Evolutionary conservation across 2,113 vertebrate genomes (phyloP).

Genomic region (Prionailurus viverrinus): DNA sequence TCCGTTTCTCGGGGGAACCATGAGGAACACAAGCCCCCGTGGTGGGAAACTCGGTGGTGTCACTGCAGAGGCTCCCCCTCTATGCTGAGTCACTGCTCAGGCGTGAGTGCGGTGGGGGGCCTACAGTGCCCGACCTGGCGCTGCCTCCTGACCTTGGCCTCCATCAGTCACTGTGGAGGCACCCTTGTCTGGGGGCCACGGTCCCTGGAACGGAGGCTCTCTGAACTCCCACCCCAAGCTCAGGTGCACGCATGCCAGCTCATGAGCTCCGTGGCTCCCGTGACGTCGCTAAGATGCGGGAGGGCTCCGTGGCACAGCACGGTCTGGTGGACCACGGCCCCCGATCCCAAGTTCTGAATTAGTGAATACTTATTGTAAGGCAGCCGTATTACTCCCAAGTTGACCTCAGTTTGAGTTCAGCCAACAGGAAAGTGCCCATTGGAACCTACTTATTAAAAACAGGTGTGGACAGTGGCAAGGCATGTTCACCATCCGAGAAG

Average conservation of each 20-base stretch:
- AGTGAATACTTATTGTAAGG: neutral
- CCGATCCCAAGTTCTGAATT: accelerated
- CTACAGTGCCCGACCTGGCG: neutral
- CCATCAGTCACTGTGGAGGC: accelerated
- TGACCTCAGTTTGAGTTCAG: neutral
- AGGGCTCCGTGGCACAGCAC: accelerated
- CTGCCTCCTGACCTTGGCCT: neutral
- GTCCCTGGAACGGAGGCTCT: neutral
- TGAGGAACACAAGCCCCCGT: accelerated
- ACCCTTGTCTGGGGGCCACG: accelerated
- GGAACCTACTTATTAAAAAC: no score
- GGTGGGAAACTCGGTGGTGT: neutral
- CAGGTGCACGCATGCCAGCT: neutral
- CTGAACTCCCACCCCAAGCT: neutral
- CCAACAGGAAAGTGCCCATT: accelerated
- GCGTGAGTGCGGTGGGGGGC: no score
- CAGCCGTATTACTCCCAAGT: accelerated
- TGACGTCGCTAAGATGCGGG: accelerated
- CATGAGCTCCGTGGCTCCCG: neutral
- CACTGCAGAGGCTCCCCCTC: neutral
- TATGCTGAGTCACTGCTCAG: neutral
- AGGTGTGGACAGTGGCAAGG: accelerated
- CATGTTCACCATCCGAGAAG: accelerated
- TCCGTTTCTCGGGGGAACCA: neutral
- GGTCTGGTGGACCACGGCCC: accelerated